A percentile compares a stretch with the other conserved stretches of the same genome.
These are phyloP conservation scores for Leucophenga varia DNA, from an alignment of 1,140 invertebrate genomes.

Conservation along the genomic window DNA sequence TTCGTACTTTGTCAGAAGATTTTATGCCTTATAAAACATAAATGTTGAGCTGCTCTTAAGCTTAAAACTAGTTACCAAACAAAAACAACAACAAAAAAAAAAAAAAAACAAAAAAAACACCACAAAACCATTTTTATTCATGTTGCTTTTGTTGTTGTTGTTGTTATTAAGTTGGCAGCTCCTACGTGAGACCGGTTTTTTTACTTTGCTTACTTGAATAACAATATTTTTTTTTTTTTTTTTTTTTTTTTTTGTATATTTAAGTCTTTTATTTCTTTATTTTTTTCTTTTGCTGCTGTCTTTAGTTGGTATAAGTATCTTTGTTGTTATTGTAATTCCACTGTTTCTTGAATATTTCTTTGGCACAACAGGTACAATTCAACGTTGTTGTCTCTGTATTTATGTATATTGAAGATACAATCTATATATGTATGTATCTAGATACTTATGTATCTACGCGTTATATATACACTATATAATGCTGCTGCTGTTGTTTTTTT, in stretches of 20 bases:
- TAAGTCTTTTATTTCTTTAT: too few species aligned
- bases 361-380: slow-evolving; percentile 28
- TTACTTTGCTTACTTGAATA: too few species aligned
- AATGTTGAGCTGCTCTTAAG: slow-evolving; percentile 22
- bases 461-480: slow-evolving; percentile 7
- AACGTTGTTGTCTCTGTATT: slow-evolving; percentile 12
- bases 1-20: too few species aligned
- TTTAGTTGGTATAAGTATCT: too few species aligned
- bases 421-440: slow-evolving; percentile 7
- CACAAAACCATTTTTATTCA: slow-evolving; percentile 19
- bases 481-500: not conserved
- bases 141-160: slow-evolving; percentile 11
- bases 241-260: too few species aligned
- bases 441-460: slow-evolving; percentile 12
- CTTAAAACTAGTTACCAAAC: not conserved
- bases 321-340: too few species aligned
- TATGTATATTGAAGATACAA: slow-evolving; percentile 1
- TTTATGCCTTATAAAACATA: too few species aligned
- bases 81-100: slow-evolving; percentile 17
- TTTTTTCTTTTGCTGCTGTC: too few species aligned
- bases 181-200: slow-evolving; percentile 29
- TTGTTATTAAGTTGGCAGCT: slow-evolving; percentile 27
- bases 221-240: too few species aligned
- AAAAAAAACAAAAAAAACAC: slow-evolving; percentile 6
- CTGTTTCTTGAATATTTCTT: too few species aligned